phyloP scores from a whole-genome alignment of 2,113 vertebrate genomes.

The Gallinago paraguaiae region DNA sequence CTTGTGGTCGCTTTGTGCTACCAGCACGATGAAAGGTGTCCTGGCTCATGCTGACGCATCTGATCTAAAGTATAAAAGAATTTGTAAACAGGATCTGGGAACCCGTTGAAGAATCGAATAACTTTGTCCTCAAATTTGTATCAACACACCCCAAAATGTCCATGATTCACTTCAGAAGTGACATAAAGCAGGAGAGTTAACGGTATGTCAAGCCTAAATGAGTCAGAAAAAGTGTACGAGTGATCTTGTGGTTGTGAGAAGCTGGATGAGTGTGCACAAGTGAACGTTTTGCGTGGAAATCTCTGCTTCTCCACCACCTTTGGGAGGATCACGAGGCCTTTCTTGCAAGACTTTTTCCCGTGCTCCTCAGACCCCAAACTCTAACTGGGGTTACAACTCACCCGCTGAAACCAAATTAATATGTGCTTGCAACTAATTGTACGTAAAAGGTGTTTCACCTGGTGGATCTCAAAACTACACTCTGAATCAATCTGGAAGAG shows the following conservation, averaged over 20 bases:
- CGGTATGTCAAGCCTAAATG: neutral
- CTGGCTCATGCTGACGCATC: neutral
- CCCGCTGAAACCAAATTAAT: neutral
- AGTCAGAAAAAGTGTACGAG: neutral
- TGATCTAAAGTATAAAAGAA: neutral
- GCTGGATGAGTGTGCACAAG: neutral
- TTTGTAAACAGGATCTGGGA: constrained; percentile 18
- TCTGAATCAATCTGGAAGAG: neutral
- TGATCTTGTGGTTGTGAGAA: neutral
- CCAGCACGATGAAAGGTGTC: neutral
- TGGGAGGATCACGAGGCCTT: neutral
- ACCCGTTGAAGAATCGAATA: neutral
- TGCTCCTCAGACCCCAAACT: neutral
- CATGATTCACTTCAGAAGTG: neutral
- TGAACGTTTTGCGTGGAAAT: neutral
- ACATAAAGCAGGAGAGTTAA: neutral
- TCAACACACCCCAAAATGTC: neutral
- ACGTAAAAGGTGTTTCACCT: neutral
- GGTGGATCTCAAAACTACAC: neutral
- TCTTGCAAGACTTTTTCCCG: neutral
- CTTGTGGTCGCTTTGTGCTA: neutral
- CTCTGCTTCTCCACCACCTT: neutral
- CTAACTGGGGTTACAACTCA: neutral
- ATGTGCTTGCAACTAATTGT: neutral
- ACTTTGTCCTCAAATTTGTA: neutral